Conservation (phyloP, 2,888 invertebrate genomes). For the Zygaena filipendulae region DNA sequence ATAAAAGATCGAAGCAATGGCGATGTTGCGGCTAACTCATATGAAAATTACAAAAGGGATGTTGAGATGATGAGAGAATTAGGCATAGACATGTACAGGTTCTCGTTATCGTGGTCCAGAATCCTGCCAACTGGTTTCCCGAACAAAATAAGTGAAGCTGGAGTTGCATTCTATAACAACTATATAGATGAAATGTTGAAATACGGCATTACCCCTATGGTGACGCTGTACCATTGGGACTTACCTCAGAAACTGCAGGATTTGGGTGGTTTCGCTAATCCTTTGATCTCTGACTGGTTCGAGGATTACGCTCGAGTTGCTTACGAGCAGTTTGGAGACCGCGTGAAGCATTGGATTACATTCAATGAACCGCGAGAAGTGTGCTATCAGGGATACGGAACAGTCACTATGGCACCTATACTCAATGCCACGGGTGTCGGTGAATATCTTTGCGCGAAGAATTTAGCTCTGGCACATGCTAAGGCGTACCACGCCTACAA, state of each 20-base stretch:
- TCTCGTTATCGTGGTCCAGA: slow-evolving; percentile 71
- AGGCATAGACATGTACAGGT: slow-evolving; percentile 55
- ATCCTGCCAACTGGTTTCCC: slow-evolving; percentile 66
- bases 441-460: slow-evolving; percentile 57
- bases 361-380: slow-evolving; percentile 51
- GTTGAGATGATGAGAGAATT: slow-evolving; percentile 49
- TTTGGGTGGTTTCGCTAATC: slow-evolving; percentile 60
- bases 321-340: slow-evolving; percentile 53
- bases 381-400: slow-evolving; percentile 51
- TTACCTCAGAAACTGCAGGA: slow-evolving; percentile 63
- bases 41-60: too few species aligned
- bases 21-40: slow-evolving; percentile 68
- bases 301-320: slow-evolving; percentile 52
- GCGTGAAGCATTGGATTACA: too few species aligned
- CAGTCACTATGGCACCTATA: slow-evolving; percentile 29
- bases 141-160: slow-evolving; percentile 62
- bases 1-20: slow-evolving; percentile 46
- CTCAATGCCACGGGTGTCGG: slow-evolving; percentile 46
- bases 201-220: slow-evolving; percentile 70
- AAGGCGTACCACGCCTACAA: too few species aligned
- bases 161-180: slow-evolving; percentile 72
- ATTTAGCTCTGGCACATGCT: slow-evolving; percentile 64
- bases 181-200: slow-evolving; percentile 70
- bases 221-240: too few species aligned
- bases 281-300: slow-evolving; percentile 49